A percentile compares a stretch with the other conserved stretches of the same genome.
Evolutionary conservation across 2,113 vertebrate species (phyloP).

Genomic region (Fulmarus glacialis): DNA sequence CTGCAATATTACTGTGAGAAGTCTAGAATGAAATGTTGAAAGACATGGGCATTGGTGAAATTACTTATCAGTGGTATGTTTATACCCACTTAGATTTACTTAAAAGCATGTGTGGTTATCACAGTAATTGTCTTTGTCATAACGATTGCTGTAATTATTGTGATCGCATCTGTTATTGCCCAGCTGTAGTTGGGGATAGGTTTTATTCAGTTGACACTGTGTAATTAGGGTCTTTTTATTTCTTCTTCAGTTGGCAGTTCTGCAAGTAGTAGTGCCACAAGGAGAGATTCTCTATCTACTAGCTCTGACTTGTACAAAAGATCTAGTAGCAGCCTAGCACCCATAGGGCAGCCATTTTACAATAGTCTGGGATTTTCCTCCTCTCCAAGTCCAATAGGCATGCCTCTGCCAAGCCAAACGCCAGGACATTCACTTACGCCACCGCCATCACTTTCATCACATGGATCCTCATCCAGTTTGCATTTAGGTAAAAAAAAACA

Average conservation of each 20-base stretch:
- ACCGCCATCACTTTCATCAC: constrained; percentile 96
- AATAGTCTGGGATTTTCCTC: constrained; percentile 98
- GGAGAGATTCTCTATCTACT: constrained; percentile 95
- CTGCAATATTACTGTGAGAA: constrained; percentile 48
- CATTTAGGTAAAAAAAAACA: constrained; percentile 83
- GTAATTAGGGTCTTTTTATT: constrained; percentile 83
- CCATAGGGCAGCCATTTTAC: constrained; percentile 97
- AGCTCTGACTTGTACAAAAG: constrained; percentile 97
- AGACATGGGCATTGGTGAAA: constrained; percentile 57
- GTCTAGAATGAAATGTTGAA: constrained; percentile 70
- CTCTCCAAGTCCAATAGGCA: constrained; percentile 97
- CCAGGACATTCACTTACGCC: constrained; percentile 97
- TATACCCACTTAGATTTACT: constrained; percentile 76
- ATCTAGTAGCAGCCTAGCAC: constrained; percentile 93
- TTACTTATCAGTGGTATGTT: constrained; percentile 72
- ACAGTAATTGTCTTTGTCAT: constrained; percentile 80
- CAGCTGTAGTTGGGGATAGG: constrained; percentile 83
- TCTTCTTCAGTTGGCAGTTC: constrained; percentile 91
- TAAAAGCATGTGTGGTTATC: constrained; percentile 77
- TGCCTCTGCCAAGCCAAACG: constrained; percentile 91
- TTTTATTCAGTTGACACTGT: constrained; percentile 84
- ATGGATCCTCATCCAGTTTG: constrained; percentile 97
- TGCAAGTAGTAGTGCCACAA: constrained; percentile 92
- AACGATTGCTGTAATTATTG: constrained; percentile 80
- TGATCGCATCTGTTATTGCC: constrained; percentile 81